These are phyloP conservation scores for Pseudonaja textilis DNA, from an alignment of 2,113 vertebrate genomes.

Conservation along the genomic window DNA sequence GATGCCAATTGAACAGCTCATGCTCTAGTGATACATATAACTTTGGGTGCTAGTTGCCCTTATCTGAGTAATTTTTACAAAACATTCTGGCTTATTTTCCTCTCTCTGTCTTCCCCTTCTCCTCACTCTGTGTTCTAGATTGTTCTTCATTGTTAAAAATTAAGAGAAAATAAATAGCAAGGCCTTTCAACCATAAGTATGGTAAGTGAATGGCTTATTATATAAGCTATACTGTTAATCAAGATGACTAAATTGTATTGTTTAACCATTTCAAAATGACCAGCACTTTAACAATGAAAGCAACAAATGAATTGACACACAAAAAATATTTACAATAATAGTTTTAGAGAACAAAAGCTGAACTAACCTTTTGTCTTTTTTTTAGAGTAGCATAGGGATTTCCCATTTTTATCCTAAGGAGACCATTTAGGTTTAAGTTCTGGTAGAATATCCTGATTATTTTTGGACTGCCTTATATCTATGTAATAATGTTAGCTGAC, in stretches of 20 bases:
- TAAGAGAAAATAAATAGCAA: conserved; percentile 9
- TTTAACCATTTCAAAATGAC: conserved; percentile 1
- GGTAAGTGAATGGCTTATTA: conserved; percentile 25
- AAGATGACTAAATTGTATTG: neutral
- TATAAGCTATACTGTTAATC: conserved; percentile 8
- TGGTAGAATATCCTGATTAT: neutral
- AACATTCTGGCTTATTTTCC: conserved; percentile 27
- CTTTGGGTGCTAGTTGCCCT: conserved; percentile 49
- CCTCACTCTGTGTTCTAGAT: conserved; percentile 21
- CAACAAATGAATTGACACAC: neutral
- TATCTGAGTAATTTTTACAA: conserved; percentile 37
- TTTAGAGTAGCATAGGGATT: neutral
- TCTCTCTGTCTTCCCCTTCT: neutral
- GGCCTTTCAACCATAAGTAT: conserved; percentile 30
- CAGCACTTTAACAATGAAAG: neutral
- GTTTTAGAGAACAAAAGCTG: neutral
- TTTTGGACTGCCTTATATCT: neutral
- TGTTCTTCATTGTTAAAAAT: conserved; percentile 36
- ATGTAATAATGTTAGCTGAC: neutral
- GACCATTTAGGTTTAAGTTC: neutral
- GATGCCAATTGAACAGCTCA: conserved; percentile 50
- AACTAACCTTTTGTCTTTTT: neutral
- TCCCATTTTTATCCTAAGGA: neutral
- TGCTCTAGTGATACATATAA: conserved; percentile 2
- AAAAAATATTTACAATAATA: neutral